These are phyloP conservation scores for Peromyscus melanophrys DNA, from an alignment of 2,797 vertebrate genomes.

Conservation along the genomic window DNA sequence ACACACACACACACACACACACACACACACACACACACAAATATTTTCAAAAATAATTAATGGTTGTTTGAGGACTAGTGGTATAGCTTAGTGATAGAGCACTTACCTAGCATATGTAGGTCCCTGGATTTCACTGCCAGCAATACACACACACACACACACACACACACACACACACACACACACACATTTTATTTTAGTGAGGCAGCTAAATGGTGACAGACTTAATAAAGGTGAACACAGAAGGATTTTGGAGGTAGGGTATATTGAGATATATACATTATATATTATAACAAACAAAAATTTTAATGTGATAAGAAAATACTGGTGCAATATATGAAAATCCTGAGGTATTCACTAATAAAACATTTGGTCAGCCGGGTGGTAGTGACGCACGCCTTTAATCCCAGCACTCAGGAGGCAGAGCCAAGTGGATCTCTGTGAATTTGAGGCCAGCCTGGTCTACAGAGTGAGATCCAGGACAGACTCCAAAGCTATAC, in stretches of 20 bases:
- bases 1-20: background rate
- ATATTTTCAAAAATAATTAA: slow-evolving; percentile 43
- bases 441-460: too few species aligned
- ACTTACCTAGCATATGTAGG: background rate
- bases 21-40: background rate
- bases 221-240: background rate
- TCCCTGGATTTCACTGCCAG: background rate
- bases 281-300: background rate
- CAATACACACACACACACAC: background rate
- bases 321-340: background rate
- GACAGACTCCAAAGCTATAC: too few species aligned
- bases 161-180: too few species aligned
- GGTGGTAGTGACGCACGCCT: too few species aligned
- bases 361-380: background rate
- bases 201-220: background rate
- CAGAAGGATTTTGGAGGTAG: background rate
- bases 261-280: background rate
- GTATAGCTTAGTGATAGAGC: background rate
- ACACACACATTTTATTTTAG: background rate
- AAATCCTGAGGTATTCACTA: slow-evolving; percentile 56
- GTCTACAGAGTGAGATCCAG: too few species aligned
- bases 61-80: background rate
- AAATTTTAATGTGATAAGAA: slow-evolving; percentile 34
- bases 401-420: too few species aligned
- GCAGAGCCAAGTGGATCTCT: too few species aligned